Percentiles rank a stretch among this genome's conserved stretches.
Conservation (phyloP, 2,113 vertebrate species). For the Cervus canadensis region DNA sequence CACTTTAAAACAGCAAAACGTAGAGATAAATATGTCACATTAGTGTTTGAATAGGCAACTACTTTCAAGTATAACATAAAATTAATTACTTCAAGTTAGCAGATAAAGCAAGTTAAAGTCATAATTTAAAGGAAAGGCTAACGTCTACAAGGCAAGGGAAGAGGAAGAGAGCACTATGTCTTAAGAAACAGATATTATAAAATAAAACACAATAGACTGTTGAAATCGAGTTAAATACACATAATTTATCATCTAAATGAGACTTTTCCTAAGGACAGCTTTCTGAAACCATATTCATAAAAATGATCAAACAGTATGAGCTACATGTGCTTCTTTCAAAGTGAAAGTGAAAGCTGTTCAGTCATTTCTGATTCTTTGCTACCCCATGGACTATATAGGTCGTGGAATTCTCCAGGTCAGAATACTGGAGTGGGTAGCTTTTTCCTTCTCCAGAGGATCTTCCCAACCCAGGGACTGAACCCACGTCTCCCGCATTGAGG, state of each 20-base stretch:
- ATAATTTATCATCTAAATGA: constrained; percentile 24
- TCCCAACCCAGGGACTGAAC: neutral
- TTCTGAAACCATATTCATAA: constrained; percentile 48
- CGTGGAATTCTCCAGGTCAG: neutral
- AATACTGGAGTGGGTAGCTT: neutral
- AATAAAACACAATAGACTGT: constrained; percentile 37
- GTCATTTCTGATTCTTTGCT: neutral
- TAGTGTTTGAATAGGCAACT: constrained; percentile 66
- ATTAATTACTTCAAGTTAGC: constrained; percentile 80
- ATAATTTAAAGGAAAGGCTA: constrained; percentile 59
- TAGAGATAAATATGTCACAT: constrained; percentile 75
- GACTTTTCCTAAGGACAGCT: constrained; percentile 46
- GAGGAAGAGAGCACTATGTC: constrained; percentile 21
- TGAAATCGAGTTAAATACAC: constrained; percentile 36
- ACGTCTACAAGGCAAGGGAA: constrained; percentile 54
- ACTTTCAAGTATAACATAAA: constrained; percentile 78
- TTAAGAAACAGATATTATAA: constrained; percentile 52
- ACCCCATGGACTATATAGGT: neutral
- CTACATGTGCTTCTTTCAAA: neutral
- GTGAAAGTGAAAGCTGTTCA: neutral
- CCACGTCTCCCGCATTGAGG: fast-evolving
- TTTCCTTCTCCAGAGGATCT: neutral
- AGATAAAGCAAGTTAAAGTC: constrained; percentile 69
- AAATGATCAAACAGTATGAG: constrained; percentile 58
- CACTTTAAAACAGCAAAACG: constrained; percentile 75